Evolutionary conservation across 1,140 invertebrate genomes (phyloP).

Genomic region (Cataglyphis hispanica): DNA sequence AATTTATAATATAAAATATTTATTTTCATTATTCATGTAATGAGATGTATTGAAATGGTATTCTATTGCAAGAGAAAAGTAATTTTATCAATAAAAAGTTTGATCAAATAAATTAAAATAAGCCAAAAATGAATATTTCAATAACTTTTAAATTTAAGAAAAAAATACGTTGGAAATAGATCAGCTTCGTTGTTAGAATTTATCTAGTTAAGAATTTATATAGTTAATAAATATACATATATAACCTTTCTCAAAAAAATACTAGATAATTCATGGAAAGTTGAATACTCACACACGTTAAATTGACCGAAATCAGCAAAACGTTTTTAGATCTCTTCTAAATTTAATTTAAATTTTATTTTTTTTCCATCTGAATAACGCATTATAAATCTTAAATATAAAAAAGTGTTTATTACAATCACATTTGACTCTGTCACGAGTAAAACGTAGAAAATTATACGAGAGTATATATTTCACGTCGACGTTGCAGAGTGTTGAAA

Average conservation of each 20-base stretch:
- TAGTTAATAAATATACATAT: not conserved
- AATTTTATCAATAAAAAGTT: not conserved
- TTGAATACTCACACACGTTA: not conserved
- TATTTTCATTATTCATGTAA: not conserved
- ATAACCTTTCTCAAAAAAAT: not conserved
- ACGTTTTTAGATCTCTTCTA: not conserved
- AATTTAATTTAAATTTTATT: too few relatives aligned
- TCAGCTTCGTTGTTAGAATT: not conserved
- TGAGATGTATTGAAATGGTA: not conserved
- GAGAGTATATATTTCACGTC: slow-evolving; percentile 53
- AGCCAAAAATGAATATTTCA: too few relatives aligned
- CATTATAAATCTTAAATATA: slow-evolving; percentile 2
- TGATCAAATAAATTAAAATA: slow-evolving; percentile 8
- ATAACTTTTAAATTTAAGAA: not conserved
- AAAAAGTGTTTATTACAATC: slow-evolving; percentile 35
- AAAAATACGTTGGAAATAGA: not conserved
- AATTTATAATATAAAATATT: not conserved
- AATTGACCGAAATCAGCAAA: not conserved
- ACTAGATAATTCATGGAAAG: not conserved
- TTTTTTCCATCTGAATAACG: not conserved
- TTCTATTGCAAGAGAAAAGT: not conserved
- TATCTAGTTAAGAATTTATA: too few relatives aligned
- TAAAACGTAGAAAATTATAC: slow-evolving; percentile 23
- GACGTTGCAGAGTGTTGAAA: slow-evolving; percentile 58
- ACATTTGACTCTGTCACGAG: slow-evolving; percentile 22